These are phyloP conservation scores for Meda fulgida DNA, from an alignment of 2,797 vertebrate genomes.

Conservation along the genomic window DNA sequence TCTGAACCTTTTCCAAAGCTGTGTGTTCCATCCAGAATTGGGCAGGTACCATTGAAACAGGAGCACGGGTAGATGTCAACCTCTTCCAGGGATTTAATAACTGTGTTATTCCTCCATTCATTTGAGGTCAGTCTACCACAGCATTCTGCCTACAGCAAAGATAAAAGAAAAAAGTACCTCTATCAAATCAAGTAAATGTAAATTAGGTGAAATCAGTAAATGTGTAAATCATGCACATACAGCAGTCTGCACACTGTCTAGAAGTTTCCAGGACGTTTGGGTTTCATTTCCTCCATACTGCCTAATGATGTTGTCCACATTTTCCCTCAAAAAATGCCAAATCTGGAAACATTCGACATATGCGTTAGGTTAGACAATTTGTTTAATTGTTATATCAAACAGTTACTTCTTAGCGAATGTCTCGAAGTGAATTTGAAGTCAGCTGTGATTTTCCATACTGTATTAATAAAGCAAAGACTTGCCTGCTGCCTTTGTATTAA, in stretches of 20 bases:
- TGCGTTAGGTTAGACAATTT: not conserved
- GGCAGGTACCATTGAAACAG: constrained; percentile 68
- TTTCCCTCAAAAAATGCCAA: not conserved
- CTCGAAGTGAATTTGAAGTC: not conserved
- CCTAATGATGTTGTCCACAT: constrained; percentile 54
- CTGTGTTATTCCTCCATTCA: constrained; percentile 70
- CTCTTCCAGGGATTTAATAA: constrained; percentile 54
- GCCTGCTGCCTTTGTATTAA: constrained; percentile 59
- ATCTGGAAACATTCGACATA: constrained; percentile 58
- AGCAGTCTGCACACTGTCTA: constrained; percentile 68
- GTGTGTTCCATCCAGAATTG: not conserved
- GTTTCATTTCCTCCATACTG: constrained; percentile 45
- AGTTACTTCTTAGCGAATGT: not conserved
- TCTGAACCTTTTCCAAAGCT: constrained; percentile 49
- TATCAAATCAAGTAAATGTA: constrained; percentile 12
- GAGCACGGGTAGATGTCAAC: constrained; percentile 68
- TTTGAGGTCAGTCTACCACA: constrained; percentile 61
- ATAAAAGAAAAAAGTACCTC: not conserved
- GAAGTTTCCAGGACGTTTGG: constrained; percentile 50
- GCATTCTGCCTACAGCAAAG: constrained; percentile 63
- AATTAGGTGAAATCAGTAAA: too few relatives aligned
- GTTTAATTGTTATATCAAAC: not conserved
- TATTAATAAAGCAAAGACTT: constrained; percentile 26
- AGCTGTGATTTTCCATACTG: not conserved
- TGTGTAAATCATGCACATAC: constrained; percentile 60